Percentiles rank a stretch among this genome's conserved stretches.
Evolutionary conservation across 2,113 vertebrate genomes (phyloP).

Genomic region (Seriola aureovittata): DNA sequence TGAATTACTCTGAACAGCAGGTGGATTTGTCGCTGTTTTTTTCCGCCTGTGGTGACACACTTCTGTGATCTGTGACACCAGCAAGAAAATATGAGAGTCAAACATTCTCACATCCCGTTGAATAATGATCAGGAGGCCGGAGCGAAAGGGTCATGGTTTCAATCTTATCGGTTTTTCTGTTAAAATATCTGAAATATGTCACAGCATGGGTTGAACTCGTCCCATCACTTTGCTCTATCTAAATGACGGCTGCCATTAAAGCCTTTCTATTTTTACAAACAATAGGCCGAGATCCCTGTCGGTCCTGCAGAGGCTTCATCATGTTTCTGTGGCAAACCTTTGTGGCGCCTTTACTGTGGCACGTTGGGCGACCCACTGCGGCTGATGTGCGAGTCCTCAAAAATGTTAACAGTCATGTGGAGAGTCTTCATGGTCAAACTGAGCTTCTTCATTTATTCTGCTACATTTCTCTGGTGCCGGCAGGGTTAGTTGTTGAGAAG

Average conservation of each 20-base stretch:
- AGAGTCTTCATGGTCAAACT: neutral
- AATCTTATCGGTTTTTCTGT: neutral
- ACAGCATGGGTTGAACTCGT: neutral
- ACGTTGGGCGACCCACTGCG: neutral
- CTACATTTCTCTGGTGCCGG: neutral
- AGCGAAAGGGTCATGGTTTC: too few species aligned
- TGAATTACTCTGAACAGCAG: neutral
- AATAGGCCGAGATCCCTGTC: neutral
- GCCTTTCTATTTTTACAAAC: neutral
- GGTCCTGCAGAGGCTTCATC: neutral
- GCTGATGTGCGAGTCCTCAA: constrained; percentile 4
- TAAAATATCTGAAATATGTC: neutral
- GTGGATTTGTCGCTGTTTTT: constrained; percentile 19
- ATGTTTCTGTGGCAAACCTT: neutral
- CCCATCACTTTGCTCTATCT: neutral
- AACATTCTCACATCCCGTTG: neutral
- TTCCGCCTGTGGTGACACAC: neutral
- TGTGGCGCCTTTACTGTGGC: constrained; percentile 1
- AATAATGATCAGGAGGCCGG: neutral
- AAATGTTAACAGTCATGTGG: neutral
- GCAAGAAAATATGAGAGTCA: neutral
- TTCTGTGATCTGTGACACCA: constrained; percentile 15
- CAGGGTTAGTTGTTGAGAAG: neutral
- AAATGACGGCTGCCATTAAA: neutral
- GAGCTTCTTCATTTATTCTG: neutral